Conservation (phyloP, 2,797 vertebrate genomes). For the Anguilla marmorata region DNA sequence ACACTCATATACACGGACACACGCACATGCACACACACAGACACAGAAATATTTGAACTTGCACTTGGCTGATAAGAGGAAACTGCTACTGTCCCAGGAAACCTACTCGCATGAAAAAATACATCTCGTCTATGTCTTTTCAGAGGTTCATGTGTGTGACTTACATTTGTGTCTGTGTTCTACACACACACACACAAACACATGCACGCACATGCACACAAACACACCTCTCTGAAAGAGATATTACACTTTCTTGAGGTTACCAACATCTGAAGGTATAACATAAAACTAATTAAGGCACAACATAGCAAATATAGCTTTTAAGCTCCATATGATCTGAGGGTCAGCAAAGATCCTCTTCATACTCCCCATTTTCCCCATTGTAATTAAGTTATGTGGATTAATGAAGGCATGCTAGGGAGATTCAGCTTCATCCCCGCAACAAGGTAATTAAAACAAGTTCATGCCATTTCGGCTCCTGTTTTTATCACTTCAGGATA, state of each 20-base stretch:
- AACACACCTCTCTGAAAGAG: neutral
- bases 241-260: neutral
- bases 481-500: neutral
- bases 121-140: too few relatives aligned
- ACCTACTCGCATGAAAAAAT: too few relatives aligned
- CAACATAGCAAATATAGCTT: neutral
- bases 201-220: neutral
- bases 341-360: neutral
- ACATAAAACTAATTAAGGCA: neutral
- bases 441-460: neutral
- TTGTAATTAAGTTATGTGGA: conserved; percentile 6
- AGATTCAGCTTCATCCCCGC: conserved; percentile 2
- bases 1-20: neutral
- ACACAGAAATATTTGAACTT: neutral
- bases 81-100: too few relatives aligned
- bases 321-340: neutral
- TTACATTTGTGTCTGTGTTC: too few relatives aligned
- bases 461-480: neutral
- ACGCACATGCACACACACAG: neutral
- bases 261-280: neutral
- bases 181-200: neutral
- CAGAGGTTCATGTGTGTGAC: too few relatives aligned
- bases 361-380: neutral
- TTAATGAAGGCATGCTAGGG: conserved; percentile 11
- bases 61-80: too few relatives aligned